These are phyloP conservation scores for Serinus canaria DNA, from an alignment of 2,113 vertebrate genomes.

Conservation along the genomic window DNA sequence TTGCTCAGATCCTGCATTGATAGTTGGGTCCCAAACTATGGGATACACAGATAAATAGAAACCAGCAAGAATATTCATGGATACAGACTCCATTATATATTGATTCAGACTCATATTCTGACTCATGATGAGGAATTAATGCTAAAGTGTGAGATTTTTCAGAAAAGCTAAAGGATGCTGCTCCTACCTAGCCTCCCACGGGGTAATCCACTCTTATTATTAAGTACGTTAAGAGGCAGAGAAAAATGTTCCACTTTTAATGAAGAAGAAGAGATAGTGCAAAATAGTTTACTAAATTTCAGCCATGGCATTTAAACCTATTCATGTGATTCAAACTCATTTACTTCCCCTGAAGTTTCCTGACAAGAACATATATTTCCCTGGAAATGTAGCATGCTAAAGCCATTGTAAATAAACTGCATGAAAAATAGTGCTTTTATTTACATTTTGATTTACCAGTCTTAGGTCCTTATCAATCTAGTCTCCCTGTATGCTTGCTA, in stretches of 20 bases:
- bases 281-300: constrained; percentile 74
- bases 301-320: constrained; percentile 69
- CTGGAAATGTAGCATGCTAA: constrained; percentile 69
- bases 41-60: background rate
- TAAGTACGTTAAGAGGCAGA: constrained; percentile 36
- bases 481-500: constrained; percentile 40
- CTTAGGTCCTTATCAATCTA: constrained; percentile 53
- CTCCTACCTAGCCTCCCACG: background rate
- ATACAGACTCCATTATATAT: background rate
- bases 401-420: constrained; percentile 69
- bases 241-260: constrained; percentile 64
- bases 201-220: constrained; percentile 48
- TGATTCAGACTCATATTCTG: background rate
- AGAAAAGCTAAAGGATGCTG: constrained; percentile 28
- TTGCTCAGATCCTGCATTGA: background rate
- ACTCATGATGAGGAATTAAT: constrained; percentile 49
- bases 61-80: constrained; percentile 39
- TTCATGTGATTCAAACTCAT: constrained; percentile 76
- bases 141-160: constrained; percentile 47
- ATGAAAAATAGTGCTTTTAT: constrained; percentile 72
- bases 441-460: constrained; percentile 68
- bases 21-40: background rate
- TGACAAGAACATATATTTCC: constrained; percentile 78
- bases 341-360: constrained; percentile 73
- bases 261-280: constrained; percentile 69